Evolutionary conservation across 2,888 invertebrate genomes (phyloP).

Genomic region (Eurois occulta): DNA sequence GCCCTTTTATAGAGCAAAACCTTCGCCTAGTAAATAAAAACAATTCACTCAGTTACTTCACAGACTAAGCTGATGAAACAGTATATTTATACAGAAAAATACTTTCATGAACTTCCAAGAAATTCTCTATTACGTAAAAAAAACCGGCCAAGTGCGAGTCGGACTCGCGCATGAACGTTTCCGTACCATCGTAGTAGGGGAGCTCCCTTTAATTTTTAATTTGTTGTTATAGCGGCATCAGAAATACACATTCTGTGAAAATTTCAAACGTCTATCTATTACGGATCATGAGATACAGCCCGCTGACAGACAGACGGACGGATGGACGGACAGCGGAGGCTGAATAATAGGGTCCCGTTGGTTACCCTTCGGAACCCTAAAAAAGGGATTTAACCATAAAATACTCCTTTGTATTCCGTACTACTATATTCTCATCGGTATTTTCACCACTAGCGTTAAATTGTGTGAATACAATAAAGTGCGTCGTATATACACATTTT

Average conservation of each 20-base stretch:
- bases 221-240: too few relatives aligned
- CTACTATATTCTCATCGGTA: conserved; percentile 15
- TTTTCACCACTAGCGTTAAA: conserved; percentile 42
- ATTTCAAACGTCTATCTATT: too few relatives aligned
- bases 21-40: conserved; percentile 21
- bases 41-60: conserved; percentile 16
- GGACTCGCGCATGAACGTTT: too few relatives aligned
- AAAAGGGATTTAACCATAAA: conserved; percentile 20
- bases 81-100: conserved; percentile 21
- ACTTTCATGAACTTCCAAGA: conserved; percentile 32
- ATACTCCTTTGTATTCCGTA: conserved; percentile 17
- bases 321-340: too few relatives aligned
- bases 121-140: conserved; percentile 32
- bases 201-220: too few relatives aligned
- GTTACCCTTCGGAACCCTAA: not conserved
- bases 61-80: conserved; percentile 10
- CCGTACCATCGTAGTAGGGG: too few relatives aligned
- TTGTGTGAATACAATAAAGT: conserved; percentile 48
- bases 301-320: too few relatives aligned
- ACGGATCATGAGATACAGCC: too few relatives aligned
- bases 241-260: too few relatives aligned
- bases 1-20: not conserved
- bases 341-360: too few relatives aligned
- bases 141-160: too few relatives aligned
- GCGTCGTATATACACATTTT: conserved; percentile 3